Conservation (phyloP, 2,888 invertebrate species). For the Coenonympha glycerion region DNA sequence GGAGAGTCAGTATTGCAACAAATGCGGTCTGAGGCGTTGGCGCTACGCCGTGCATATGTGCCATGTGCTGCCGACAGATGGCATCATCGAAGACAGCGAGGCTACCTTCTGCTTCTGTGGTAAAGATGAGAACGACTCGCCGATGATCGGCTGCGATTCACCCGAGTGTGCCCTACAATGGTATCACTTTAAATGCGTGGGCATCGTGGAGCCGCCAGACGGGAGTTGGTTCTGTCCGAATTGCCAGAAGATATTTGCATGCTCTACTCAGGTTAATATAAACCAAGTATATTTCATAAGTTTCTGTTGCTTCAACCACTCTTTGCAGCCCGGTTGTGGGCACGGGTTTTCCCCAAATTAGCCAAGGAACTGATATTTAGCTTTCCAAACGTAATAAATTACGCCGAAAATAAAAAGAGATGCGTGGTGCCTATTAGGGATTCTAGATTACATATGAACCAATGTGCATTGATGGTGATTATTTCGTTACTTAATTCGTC, state of each 20-base stretch:
- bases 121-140: constrained; percentile 37
- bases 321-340: neutral
- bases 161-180: constrained; percentile 44
- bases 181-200: constrained; percentile 57
- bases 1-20: constrained; percentile 45
- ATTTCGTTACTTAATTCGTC: too few species aligned
- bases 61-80: constrained; percentile 47
- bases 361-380: too few species aligned
- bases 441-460: neutral
- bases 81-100: constrained; percentile 30
- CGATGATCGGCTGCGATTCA: constrained; percentile 59
- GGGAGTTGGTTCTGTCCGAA: constrained; percentile 55
- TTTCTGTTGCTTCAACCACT: neutral
- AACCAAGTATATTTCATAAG: neutral
- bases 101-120: constrained; percentile 51
- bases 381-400: too few species aligned
- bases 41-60: constrained; percentile 49
- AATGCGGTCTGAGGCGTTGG: constrained; percentile 49
- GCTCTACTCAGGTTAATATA: neutral
- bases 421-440: too few species aligned
- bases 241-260: constrained; percentile 33
- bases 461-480: too few species aligned
- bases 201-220: constrained; percentile 43
- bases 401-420: too few species aligned
- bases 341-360: neutral